phyloP scores from a whole-genome alignment of 1,140 invertebrate genomes.

The Ceratosolen solmsi region DNA sequence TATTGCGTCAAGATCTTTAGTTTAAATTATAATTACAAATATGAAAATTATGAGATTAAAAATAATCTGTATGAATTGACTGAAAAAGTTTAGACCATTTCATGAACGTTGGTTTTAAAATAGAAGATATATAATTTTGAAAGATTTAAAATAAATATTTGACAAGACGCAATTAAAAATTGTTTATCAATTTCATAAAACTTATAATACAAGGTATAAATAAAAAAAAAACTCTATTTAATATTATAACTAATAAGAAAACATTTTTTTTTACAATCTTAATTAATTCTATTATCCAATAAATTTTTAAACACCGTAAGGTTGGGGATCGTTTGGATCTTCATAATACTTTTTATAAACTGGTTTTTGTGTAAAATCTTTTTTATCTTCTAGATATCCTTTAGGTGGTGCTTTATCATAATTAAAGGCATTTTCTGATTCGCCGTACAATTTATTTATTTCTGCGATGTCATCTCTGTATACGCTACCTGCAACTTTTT shows the following conservation, averaged over 20 bases:
- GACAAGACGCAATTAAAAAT: not conserved
- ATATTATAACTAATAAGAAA: too few relatives aligned
- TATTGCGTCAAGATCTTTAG: too few relatives aligned
- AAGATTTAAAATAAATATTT: too few relatives aligned
- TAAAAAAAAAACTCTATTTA: too few relatives aligned
- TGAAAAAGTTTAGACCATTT: too few relatives aligned
- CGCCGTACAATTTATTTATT: constrained; percentile 81
- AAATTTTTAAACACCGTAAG: constrained; percentile 75
- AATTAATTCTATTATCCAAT: too few relatives aligned
- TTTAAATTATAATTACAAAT: too few relatives aligned
- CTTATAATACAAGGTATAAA: too few relatives aligned
- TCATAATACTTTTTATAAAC: constrained; percentile 79
- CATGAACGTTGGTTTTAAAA: too few relatives aligned
- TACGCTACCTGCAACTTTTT: constrained; percentile 80
- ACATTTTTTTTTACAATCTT: constrained; percentile 13
- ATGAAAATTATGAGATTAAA: too few relatives aligned
- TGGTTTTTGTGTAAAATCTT: constrained; percentile 85
- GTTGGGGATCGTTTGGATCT: constrained; percentile 80
- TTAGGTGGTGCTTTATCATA: constrained; percentile 84
- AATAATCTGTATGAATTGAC: too few relatives aligned
- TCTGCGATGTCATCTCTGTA: constrained; percentile 85
- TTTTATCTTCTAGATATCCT: constrained; percentile 86
- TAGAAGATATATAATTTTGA: too few relatives aligned
- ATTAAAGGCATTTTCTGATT: constrained; percentile 79
- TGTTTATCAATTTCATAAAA: not conserved